Evolutionary conservation across 2,797 vertebrate species (phyloP).

Genomic region (Galago senegalensis): DNA sequence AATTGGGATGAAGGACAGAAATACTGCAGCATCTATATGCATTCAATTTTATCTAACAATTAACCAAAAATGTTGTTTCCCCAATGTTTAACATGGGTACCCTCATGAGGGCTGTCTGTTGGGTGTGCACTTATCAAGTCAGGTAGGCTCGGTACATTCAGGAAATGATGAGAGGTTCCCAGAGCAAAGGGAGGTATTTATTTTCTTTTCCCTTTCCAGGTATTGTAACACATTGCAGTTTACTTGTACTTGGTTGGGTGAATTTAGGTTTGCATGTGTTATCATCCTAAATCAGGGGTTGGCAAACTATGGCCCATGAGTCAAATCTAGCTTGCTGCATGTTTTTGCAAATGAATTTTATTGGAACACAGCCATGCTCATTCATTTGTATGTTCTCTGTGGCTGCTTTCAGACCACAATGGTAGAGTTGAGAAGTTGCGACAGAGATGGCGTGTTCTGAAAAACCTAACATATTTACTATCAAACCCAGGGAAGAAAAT

Average conservation of each 20-base stretch:
- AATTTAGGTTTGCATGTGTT: background rate
- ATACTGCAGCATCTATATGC: background rate
- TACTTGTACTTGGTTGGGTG: background rate
- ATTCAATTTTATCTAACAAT: background rate
- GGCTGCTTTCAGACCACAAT: background rate
- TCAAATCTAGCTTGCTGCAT: background rate
- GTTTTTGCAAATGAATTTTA: conserved; percentile 49
- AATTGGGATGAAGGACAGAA: background rate
- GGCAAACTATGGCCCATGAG: background rate
- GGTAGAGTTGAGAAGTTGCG: background rate
- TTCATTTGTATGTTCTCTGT: background rate
- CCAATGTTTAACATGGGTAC: background rate
- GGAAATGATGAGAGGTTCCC: background rate
- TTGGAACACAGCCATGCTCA: background rate
- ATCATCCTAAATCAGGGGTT: background rate
- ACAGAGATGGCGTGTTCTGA: background rate
- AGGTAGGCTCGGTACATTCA: background rate
- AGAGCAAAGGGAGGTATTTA: background rate
- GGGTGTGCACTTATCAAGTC: background rate
- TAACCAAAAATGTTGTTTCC: background rate
- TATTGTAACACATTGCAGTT: background rate
- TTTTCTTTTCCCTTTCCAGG: background rate
- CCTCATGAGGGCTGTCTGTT: background rate
- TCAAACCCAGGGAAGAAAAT: background rate
- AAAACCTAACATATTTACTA: background rate